phyloP scores from a whole-genome alignment of 92 coral and sea anemone species.

The Galaxea fascicularis region DNA sequence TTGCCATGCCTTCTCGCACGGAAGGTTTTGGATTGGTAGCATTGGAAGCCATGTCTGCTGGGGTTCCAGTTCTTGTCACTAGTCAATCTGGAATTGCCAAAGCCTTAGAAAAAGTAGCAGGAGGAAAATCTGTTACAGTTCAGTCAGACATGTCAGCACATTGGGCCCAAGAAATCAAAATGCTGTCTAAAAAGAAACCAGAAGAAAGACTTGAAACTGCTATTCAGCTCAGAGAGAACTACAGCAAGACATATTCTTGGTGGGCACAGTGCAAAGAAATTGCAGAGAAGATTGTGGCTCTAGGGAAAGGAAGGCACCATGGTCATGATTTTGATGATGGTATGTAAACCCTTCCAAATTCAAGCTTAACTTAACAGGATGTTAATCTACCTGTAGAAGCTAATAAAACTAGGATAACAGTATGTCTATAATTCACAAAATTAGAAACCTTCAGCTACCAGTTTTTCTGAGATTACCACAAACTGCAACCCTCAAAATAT shows the following conservation, averaged over 20 bases:
- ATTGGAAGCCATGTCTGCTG: slow-evolving; percentile 22
- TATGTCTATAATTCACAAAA: too few species aligned
- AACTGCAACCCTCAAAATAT: too few species aligned
- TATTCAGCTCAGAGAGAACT: slow-evolving; percentile 9
- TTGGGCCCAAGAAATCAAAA: slow-evolving; percentile 7
- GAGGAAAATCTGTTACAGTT: slow-evolving; percentile 10
- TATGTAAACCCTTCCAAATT: too few species aligned
- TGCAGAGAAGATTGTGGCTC: background rate
- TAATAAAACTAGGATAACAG: too few species aligned
- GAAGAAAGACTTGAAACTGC: background rate
- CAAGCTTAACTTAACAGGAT: too few species aligned
- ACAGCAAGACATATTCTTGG: slow-evolving; percentile 12
- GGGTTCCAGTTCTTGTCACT: slow-evolving; percentile 7
- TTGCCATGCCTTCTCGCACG: too few species aligned
- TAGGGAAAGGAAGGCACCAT: background rate
- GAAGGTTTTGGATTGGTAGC: slow-evolving; percentile 25
- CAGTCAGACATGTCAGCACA: background rate
- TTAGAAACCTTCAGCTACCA: too few species aligned
- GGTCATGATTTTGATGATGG: background rate
- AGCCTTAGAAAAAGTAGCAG: background rate
- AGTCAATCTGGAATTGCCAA: slow-evolving; percentile 11
- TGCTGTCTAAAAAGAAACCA: too few species aligned
- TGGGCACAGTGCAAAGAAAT: slow-evolving; percentile 1
- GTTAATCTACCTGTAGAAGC: too few species aligned
- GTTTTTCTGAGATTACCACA: too few species aligned